A percentile compares a stretch with the other conserved stretches of the same genome.
Evolutionary conservation across 2,888 invertebrate genomes (phyloP).

Genomic region (Drosophila pseudotalamancana): DNA sequence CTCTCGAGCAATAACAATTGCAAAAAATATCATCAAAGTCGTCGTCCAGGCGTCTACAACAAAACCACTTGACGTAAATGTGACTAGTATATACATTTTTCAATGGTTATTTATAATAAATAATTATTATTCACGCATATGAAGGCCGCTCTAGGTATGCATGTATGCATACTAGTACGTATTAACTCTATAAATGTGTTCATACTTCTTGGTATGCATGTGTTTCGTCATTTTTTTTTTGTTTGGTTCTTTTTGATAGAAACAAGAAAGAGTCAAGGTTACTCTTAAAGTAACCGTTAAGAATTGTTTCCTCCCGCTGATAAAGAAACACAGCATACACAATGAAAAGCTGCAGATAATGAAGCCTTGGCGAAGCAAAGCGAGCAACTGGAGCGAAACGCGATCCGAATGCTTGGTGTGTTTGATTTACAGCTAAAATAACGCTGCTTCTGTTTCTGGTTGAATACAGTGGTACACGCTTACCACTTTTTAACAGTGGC

Average conservation of each 20-base stretch:
- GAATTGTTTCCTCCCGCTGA: constrained; percentile 40
- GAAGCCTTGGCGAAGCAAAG: neutral
- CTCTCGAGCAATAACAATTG: constrained; percentile 18
- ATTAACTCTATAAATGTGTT: neutral
- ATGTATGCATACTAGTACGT: neutral
- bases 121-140: neutral
- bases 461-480: constrained; percentile 6
- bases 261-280: constrained; percentile 39
- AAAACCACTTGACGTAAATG: constrained; percentile 48
- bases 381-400: constrained; percentile 44
- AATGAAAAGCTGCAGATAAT: constrained; percentile 17
- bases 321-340: constrained; percentile 24
- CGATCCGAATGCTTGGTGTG: neutral
- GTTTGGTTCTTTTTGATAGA: constrained; percentile 8
- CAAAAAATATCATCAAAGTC: constrained; percentile 26
- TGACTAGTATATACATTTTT: constrained; percentile 4
- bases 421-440: constrained; percentile 22
- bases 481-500: neutral
- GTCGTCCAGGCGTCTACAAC: constrained; percentile 45
- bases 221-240: neutral
- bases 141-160: neutral
- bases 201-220: neutral
- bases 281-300: constrained; percentile 19
- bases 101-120: constrained; percentile 9
- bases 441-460: neutral